Percentiles rank a stretch among this genome's conserved stretches.
Evolutionary conservation across 2,113 vertebrate genomes (phyloP).

Genomic region (Rallus limicola): DNA sequence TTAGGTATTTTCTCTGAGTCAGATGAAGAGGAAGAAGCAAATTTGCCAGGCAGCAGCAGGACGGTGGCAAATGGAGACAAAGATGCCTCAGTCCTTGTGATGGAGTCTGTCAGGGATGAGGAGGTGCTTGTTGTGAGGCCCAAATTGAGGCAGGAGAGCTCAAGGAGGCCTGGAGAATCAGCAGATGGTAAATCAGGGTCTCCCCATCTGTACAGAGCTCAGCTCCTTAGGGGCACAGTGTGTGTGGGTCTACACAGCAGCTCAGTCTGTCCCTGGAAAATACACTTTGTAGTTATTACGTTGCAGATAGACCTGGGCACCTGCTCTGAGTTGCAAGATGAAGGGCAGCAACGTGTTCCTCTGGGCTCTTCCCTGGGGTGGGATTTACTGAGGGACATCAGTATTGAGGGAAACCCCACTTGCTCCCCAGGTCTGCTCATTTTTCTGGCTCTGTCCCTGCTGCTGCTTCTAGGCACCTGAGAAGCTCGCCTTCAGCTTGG

Average conservation of each 20-base stretch:
- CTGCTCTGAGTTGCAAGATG: not conserved
- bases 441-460: not conserved
- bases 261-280: not conserved
- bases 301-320: not conserved
- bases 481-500: not conserved
- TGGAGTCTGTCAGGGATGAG: not conserved
- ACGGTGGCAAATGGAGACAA: not conserved
- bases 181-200: not conserved
- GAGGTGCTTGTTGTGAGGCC: not conserved
- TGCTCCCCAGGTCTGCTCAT: not conserved
- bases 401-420: accelerated
- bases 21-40: constrained; percentile 31
- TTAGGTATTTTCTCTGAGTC: constrained; percentile 33
- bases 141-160: not conserved
- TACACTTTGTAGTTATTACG: accelerated
- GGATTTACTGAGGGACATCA: not conserved
- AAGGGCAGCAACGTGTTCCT: not conserved
- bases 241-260: not conserved
- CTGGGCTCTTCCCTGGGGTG: not conserved
- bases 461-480: not conserved
- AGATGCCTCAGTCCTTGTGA: not conserved
- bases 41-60: not conserved
- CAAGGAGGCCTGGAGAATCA: not conserved
- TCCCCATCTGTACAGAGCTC: not conserved
- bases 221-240: not conserved